Evolutionary conservation across 2,797 vertebrate species (phyloP).

Genomic region (Cossypha caffra): DNA sequence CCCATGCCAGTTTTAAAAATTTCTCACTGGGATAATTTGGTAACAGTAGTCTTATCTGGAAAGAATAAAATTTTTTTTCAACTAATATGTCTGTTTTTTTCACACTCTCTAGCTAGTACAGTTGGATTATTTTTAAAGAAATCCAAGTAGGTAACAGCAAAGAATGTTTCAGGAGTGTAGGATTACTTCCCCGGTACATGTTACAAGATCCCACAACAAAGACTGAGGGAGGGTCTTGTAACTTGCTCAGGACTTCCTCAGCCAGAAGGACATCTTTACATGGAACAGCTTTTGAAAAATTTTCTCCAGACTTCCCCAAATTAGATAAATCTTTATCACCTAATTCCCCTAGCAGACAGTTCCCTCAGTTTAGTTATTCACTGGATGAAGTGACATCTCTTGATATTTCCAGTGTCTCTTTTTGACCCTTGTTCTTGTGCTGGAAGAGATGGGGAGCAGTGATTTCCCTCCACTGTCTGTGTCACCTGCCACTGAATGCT

Average conservation of each 20-base stretch:
- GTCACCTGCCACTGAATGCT: neutral
- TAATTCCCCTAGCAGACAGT: neutral
- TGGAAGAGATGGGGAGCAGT: neutral
- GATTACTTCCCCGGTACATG: neutral
- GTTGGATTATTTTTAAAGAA: conserved; percentile 10
- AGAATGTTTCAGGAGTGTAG: neutral
- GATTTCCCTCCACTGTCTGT: neutral
- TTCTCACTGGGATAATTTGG: conserved; percentile 54
- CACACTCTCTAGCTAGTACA: neutral
- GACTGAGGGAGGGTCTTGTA: neutral
- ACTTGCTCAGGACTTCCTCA: neutral
- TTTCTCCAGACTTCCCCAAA: neutral
- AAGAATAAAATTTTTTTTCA: neutral
- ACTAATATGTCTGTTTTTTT: neutral
- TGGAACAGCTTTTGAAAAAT: neutral
- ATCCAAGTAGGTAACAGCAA: neutral
- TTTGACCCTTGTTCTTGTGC: neutral
- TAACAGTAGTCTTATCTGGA: conserved; percentile 8
- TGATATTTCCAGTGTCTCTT: neutral
- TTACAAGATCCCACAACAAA: neutral
- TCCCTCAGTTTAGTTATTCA: neutral
- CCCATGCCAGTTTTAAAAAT: conserved; percentile 55
- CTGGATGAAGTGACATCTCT: neutral
- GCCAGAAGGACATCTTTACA: neutral
- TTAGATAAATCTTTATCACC: neutral